Evolutionary conservation across 2,113 vertebrate species (phyloP).

Genomic region (Malaclemys terrapin): DNA sequence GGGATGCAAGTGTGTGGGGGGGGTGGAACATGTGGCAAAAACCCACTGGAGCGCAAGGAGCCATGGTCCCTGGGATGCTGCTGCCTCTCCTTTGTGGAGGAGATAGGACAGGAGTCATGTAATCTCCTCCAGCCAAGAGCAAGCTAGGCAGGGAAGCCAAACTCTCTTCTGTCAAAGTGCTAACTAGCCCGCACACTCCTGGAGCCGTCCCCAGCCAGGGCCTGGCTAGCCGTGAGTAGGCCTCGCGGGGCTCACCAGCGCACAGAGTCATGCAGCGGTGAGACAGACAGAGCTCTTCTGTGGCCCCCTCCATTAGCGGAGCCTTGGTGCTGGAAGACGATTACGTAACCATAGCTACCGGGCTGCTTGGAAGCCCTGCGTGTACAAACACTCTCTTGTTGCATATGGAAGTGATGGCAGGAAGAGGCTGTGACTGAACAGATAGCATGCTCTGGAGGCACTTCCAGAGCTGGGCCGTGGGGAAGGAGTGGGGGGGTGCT

Average conservation of each 20-base stretch:
- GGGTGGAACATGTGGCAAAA: slow-evolving; percentile 61
- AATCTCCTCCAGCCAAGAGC: background rate
- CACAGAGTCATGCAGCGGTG: background rate
- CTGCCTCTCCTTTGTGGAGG: background rate
- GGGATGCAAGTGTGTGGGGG: background rate
- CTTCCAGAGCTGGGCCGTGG: background rate
- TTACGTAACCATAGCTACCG: slow-evolving; percentile 55
- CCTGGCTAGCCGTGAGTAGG: background rate
- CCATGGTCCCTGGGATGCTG: background rate
- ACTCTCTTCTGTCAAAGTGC: background rate
- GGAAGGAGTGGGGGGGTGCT: background rate
- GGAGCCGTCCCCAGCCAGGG: background rate
- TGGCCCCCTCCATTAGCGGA: slow-evolving; percentile 15
- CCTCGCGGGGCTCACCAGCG: background rate
- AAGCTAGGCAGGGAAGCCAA: background rate
- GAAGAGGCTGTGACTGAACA: background rate
- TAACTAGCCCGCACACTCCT: background rate
- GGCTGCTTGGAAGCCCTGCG: slow-evolving; percentile 23
- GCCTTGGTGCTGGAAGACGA: slow-evolving; percentile 34
- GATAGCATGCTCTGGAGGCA: slow-evolving; percentile 5
- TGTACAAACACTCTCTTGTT: background rate
- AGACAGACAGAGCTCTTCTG: background rate
- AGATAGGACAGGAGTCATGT: background rate
- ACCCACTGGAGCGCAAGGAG: slow-evolving; percentile 22
- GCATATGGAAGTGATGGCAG: slow-evolving; percentile 4